These are phyloP conservation scores for Parauchenoglanis punctatus DNA, from an alignment of 2,797 vertebrate species.

Conservation along the genomic window DNA sequence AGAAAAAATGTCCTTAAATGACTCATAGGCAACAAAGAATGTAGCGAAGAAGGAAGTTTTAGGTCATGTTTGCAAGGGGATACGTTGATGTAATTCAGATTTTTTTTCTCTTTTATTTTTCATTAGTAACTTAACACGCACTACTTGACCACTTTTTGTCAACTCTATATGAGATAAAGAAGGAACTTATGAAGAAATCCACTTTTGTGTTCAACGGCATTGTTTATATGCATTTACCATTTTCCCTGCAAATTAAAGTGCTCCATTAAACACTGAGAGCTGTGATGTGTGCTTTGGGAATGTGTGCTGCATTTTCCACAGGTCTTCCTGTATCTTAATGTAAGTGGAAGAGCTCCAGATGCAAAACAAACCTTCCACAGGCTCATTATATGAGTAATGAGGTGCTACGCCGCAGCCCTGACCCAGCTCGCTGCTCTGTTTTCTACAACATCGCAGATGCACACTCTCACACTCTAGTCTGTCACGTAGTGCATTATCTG, in stretches of 20 bases:
- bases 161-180: neutral
- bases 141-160: neutral
- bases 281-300: conserved; percentile 24
- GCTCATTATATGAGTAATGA: conserved; percentile 72
- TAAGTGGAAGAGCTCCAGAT: conserved; percentile 68
- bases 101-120: neutral
- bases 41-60: neutral
- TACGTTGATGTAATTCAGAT: neutral
- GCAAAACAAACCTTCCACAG: conserved; percentile 66
- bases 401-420: conserved; percentile 69
- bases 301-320: conserved; percentile 34
- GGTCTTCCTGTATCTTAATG: conserved; percentile 67
- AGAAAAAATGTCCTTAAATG: neutral
- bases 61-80: neutral
- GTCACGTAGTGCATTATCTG: conserved; percentile 60
- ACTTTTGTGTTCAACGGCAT: neutral
- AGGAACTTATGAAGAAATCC: neutral
- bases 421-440: conserved; percentile 67
- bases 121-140: neutral
- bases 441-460: conserved; percentile 64
- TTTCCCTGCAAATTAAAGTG: neutral
- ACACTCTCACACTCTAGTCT: conserved; percentile 47
- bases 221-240: neutral
- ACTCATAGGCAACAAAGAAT: neutral
- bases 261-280: conserved; percentile 15